phyloP scores from a whole-genome alignment of 2,113 vertebrate species.

The Takifugu bimaculatus region DNA sequence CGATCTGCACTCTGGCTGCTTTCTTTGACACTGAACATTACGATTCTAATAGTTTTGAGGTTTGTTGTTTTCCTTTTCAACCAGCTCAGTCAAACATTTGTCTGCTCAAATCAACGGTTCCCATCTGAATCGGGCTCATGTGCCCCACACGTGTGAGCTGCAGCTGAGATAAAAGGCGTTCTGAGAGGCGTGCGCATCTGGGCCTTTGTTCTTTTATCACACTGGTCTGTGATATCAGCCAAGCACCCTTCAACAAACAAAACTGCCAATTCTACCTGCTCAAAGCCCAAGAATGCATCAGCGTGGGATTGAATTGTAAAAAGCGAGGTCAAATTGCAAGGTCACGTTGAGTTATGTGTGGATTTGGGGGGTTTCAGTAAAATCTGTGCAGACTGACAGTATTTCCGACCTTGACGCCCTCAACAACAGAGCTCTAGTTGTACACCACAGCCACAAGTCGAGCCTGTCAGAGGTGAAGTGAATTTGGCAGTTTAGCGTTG shows the following conservation, averaged over 20 bases:
- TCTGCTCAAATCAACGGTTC: conserved; percentile 29
- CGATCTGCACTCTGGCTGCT: background rate
- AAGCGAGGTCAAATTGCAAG: too few species aligned
- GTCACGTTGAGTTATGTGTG: too few species aligned
- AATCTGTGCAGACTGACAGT: too few species aligned
- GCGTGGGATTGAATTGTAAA: too few species aligned
- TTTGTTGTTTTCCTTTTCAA: conserved; percentile 41
- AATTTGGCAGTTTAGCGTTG: conserved; percentile 25
- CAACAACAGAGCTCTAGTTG: background rate
- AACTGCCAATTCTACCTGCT: too few species aligned
- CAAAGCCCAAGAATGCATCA: too few species aligned
- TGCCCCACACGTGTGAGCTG: conserved; percentile 48
- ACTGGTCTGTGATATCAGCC: too few species aligned
- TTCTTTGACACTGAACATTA: conserved; percentile 25
- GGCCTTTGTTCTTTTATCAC: background rate
- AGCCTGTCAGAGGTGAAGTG: conserved; percentile 28
- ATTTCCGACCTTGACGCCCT: too few species aligned
- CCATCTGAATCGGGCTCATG: conserved; percentile 42
- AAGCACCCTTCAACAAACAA: too few species aligned
- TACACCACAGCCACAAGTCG: background rate
- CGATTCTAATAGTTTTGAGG: conserved; percentile 20
- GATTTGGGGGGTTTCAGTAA: too few species aligned
- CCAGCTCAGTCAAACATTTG: conserved; percentile 42
- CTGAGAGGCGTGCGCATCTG: background rate
- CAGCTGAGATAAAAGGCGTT: conserved; percentile 16